phyloP scores from a whole-genome alignment of 2,797 vertebrate species.

The Ataeniobius toweri region DNA sequence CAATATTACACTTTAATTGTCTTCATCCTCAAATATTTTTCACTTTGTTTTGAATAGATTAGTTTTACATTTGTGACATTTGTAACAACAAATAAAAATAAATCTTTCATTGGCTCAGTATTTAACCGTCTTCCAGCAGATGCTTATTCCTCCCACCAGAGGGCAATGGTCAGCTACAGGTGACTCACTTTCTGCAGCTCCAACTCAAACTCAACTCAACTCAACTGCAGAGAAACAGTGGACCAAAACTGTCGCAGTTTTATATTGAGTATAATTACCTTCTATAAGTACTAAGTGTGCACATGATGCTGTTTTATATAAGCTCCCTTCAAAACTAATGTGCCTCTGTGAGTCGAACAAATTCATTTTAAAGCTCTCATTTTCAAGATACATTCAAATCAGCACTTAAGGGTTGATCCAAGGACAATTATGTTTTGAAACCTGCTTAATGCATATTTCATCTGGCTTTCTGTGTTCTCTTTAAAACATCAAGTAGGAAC shows the following conservation, averaged over 20 bases:
- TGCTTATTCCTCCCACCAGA: slow-evolving; percentile 68
- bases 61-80: slow-evolving; percentile 14
- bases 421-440: slow-evolving; percentile 30
- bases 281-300: slow-evolving; percentile 25
- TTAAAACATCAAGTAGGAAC: slow-evolving; percentile 43
- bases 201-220: neutral
- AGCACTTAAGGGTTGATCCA: neutral
- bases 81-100: slow-evolving; percentile 33
- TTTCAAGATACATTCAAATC: slow-evolving; percentile 17
- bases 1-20: neutral
- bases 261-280: slow-evolving; percentile 43
- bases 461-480: slow-evolving; percentile 43
- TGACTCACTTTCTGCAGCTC: slow-evolving; percentile 20
- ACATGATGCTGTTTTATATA: slow-evolving; percentile 18
- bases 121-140: slow-evolving; percentile 43
- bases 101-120: slow-evolving; percentile 19
- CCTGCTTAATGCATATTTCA: slow-evolving; percentile 31
- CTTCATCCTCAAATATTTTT: neutral
- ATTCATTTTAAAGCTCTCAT: slow-evolving; percentile 6
- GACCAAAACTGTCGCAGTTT: slow-evolving; percentile 34
- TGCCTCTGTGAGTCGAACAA: slow-evolving; percentile 13
- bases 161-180: slow-evolving; percentile 75
- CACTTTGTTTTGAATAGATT: neutral
- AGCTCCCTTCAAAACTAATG: slow-evolving; percentile 16
- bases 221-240: neutral